phyloP scores from a whole-genome alignment of 2,888 invertebrate genomes.

The Cosmopolites sordidus region DNA sequence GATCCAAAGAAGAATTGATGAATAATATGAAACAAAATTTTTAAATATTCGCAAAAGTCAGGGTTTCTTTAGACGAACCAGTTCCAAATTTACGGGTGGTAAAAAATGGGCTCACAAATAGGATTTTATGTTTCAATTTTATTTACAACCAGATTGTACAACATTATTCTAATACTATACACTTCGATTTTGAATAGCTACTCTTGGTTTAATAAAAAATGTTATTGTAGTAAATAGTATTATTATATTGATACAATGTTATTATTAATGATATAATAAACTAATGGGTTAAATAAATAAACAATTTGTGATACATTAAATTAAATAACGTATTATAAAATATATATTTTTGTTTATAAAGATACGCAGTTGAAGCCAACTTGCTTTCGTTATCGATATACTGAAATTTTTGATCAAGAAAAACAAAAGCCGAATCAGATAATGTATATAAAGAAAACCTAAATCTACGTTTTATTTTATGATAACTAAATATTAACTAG shows the following conservation, averaged over 20 bases:
- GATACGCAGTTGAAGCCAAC: slow-evolving; percentile 10
- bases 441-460: not conserved
- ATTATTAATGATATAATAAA: slow-evolving; percentile 39
- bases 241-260: slow-evolving; percentile 40
- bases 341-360: slow-evolving; percentile 15
- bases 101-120: no score
- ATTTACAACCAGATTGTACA: slow-evolving; percentile 51
- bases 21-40: no score
- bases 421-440: no score
- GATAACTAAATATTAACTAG: not conserved
- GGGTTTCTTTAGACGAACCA: no score
- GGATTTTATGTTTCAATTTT: slow-evolving; percentile 34
- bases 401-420: not conserved
- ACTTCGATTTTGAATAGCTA: slow-evolving; percentile 47
- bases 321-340: slow-evolving; percentile 24
- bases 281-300: slow-evolving; percentile 39
- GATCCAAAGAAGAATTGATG: no score
- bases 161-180: slow-evolving; percentile 49
- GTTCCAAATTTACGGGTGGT: no score
- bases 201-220: slow-evolving; percentile 47
- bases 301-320: slow-evolving; percentile 26
- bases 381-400: not conserved
- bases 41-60: no score
- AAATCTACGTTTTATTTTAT: not conserved
- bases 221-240: slow-evolving; percentile 45